phyloP scores from a whole-genome alignment of 2,888 invertebrate genomes.

The Meiosimyza platycephala region DNA sequence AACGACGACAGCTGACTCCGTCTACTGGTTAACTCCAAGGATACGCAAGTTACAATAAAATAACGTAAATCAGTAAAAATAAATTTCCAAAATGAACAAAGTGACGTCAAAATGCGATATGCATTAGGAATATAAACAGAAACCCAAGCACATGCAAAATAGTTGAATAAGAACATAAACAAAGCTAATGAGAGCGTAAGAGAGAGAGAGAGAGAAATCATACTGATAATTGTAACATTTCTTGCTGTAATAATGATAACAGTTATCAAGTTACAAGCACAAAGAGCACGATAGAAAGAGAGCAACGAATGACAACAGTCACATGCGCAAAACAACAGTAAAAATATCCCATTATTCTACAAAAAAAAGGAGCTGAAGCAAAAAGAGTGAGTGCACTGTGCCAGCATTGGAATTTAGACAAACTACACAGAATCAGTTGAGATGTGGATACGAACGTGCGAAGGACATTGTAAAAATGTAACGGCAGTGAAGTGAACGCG shows the following conservation, averaged over 20 bases:
- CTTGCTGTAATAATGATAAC: too few relatives aligned
- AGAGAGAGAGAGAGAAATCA: background rate
- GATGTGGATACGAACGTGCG: slow-evolving; percentile 49
- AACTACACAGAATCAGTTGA: slow-evolving; percentile 49
- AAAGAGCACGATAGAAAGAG: background rate
- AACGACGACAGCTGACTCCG: too few relatives aligned
- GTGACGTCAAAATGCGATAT: slow-evolving; percentile 21
- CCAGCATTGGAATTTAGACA: slow-evolving; percentile 16
- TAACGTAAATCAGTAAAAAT: too few relatives aligned
- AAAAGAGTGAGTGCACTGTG: background rate
- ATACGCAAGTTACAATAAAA: too few relatives aligned
- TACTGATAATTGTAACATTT: too few relatives aligned
- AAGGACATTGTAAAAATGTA: slow-evolving; percentile 34
- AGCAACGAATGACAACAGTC: too few relatives aligned
- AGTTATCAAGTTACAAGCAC: background rate
- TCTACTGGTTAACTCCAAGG: too few relatives aligned
- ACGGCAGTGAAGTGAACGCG: slow-evolving; percentile 29
- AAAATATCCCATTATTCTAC: slow-evolving; percentile 33
- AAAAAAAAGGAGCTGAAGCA: background rate
- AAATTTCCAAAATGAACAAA: too few relatives aligned
- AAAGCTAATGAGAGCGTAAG: background rate
- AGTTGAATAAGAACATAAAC: slow-evolving; percentile 17
- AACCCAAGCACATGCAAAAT: slow-evolving; percentile 11
- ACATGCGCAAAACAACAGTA: background rate
- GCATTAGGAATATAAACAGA: background rate